Percentiles rank a stretch among this genome's conserved stretches.
Conservation (phyloP, 2,113 vertebrate species). For the Cyphomyrus discorhynchus region DNA sequence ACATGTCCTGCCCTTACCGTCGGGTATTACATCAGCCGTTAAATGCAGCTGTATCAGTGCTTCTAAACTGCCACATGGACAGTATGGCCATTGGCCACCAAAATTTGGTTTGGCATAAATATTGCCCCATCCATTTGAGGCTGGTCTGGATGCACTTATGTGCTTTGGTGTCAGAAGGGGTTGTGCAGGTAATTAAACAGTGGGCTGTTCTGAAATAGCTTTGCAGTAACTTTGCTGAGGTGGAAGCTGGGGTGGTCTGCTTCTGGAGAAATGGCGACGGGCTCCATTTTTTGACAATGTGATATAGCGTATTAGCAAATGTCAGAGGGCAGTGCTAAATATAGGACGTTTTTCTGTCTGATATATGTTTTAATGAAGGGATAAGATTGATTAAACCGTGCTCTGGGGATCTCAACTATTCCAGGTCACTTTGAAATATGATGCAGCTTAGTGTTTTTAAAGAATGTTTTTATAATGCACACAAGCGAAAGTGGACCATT, state of each 20-base stretch:
- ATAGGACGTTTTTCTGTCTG: neutral
- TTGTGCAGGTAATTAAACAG: neutral
- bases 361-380: neutral
- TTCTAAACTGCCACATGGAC: neutral
- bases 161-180: neutral
- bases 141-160: neutral
- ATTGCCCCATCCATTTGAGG: neutral
- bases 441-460: neutral
- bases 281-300: neutral
- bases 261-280: neutral
- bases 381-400: neutral
- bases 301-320: neutral
- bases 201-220: neutral
- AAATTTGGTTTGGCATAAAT: neutral
- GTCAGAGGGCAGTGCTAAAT: neutral
- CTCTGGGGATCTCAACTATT: neutral
- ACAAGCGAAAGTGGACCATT: neutral
- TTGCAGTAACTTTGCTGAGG: neutral
- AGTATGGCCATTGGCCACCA: neutral
- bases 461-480: neutral
- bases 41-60: neutral
- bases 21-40: neutral
- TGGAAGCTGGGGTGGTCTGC: neutral
- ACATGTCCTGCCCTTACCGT: neutral
- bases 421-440: slow-evolving; percentile 11